Percentiles rank a stretch among this genome's conserved stretches.
phyloP scores from a whole-genome alignment of 2,113 vertebrate species.

The Perca flavescens region DNA sequence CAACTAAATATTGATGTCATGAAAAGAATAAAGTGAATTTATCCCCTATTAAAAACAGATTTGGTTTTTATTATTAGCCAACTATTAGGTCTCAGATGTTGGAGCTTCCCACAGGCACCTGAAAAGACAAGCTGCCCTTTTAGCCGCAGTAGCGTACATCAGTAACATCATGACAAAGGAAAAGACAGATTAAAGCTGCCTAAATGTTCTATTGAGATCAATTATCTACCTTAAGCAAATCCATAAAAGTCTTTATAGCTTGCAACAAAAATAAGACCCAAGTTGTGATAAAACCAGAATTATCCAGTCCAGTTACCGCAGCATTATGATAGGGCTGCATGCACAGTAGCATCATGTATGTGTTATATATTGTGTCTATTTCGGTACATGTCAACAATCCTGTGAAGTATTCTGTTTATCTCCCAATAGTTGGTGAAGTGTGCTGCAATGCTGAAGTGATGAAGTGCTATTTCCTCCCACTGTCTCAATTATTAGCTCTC shows the following conservation, averaged over 20 bases:
- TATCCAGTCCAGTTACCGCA: neutral
- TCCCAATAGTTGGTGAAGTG: slow-evolving; percentile 41
- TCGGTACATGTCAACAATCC: slow-evolving; percentile 36
- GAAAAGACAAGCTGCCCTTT: neutral
- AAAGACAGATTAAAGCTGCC: neutral
- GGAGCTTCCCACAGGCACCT: neutral
- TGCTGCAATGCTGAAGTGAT: slow-evolving; percentile 39
- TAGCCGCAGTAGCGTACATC: neutral
- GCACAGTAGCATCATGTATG: slow-evolving; percentile 10
- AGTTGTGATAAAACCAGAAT: slow-evolving; percentile 15
- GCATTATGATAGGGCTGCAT: neutral
- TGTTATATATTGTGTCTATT: slow-evolving; percentile 40
- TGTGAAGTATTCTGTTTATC: slow-evolving; percentile 45
- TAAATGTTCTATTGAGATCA: neutral
- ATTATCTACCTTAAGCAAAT: neutral
- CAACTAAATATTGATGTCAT: neutral
- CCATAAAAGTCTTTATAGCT: neutral
- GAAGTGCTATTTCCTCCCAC: slow-evolving; percentile 64
- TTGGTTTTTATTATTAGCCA: neutral
- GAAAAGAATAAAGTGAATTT: neutral
- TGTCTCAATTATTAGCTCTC: slow-evolving; percentile 52
- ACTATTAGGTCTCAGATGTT: neutral
- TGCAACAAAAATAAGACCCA: neutral
- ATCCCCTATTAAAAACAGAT: neutral
- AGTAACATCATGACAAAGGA: neutral